phyloP scores from a whole-genome alignment of 2,888 invertebrate species.

The Willowsia nigromaculata region DNA sequence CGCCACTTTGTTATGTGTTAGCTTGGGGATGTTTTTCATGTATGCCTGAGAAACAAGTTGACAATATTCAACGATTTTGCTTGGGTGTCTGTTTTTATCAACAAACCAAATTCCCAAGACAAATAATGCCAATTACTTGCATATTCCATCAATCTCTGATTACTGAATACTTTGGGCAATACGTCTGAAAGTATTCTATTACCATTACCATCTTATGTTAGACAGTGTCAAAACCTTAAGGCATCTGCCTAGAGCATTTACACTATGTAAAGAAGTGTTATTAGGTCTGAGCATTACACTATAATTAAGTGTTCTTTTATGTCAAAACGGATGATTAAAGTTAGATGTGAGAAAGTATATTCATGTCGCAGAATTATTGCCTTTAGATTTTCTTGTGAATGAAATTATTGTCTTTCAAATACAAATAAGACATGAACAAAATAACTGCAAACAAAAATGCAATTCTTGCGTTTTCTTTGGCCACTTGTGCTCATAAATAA shows the following conservation, averaged over 20 bases:
- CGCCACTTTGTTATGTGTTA: no score
- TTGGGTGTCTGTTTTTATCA: no score
- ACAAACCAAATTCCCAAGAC: no score
- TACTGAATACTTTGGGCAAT: neutral
- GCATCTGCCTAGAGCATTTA: neutral
- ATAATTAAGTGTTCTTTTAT: constrained; percentile 12
- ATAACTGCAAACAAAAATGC: no score
- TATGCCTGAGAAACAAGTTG: no score
- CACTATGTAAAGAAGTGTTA: neutral
- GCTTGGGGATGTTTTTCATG: no score
- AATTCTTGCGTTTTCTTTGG: neutral
- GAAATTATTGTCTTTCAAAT: no score
- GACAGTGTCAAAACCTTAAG: neutral
- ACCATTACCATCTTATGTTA: neutral
- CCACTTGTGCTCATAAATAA: neutral
- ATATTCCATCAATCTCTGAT: neutral
- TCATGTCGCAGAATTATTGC: neutral
- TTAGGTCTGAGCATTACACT: neutral
- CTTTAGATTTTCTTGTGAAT: neutral
- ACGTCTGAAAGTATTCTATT: neutral
- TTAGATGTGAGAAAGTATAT: neutral
- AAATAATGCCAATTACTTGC: neutral
- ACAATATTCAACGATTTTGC: neutral
- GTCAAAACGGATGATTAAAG: neutral
- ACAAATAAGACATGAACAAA: no score